phyloP scores from a whole-genome alignment of 2,113 vertebrate species.

The Parotia lawesii region DNA sequence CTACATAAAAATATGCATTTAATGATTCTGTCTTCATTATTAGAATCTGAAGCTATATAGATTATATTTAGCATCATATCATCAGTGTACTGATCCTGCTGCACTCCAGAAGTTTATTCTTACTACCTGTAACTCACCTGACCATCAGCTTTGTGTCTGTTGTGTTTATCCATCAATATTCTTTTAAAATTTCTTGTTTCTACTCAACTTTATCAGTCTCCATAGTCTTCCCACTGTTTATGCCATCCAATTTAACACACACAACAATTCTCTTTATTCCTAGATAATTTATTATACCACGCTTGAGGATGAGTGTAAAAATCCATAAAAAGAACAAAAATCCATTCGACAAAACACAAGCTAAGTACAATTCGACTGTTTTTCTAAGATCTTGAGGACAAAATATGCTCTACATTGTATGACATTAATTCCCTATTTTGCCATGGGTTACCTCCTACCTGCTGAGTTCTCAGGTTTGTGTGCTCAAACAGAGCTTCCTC shows the following conservation, averaged over 20 bases:
- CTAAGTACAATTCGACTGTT: background rate
- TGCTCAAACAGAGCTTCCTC: background rate
- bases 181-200: background rate
- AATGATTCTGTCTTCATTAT: background rate
- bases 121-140: background rate
- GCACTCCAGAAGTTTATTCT: background rate
- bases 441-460: background rate
- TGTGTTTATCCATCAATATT: background rate
- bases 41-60: background rate
- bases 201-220: background rate
- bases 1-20: background rate
- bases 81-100: background rate
- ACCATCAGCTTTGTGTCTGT: background rate
- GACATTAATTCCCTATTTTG: background rate
- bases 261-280: background rate
- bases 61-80: background rate
- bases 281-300: background rate
- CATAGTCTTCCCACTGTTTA: background rate
- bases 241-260: background rate
- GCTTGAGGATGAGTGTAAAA: background rate
- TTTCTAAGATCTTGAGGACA: background rate
- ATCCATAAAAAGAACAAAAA: background rate
- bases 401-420: background rate
- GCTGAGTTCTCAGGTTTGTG: background rate
- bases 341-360: background rate